Evolutionary conservation across 2,888 invertebrate species (phyloP).

Genomic region (Chalcosyrphus nemorum): DNA sequence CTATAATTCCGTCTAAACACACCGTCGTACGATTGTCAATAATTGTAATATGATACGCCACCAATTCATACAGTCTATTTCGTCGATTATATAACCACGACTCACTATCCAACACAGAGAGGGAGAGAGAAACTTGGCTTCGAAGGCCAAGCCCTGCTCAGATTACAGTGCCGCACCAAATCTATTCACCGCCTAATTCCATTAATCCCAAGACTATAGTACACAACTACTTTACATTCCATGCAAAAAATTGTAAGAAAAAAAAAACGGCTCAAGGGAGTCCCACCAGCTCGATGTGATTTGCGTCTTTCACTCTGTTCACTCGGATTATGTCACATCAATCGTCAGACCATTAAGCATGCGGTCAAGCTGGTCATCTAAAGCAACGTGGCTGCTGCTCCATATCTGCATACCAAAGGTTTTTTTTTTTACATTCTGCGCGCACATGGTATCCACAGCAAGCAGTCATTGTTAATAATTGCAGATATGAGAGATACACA

Average conservation of each 20-base stretch:
- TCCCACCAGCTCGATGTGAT: slow-evolving; percentile 25
- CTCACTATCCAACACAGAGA: too few species aligned
- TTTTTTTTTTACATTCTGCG: slow-evolving; percentile 5
- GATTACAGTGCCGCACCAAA: slow-evolving; percentile 26
- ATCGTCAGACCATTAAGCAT: slow-evolving; percentile 63
- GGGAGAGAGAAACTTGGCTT: background rate
- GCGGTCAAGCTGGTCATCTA: slow-evolving; percentile 56
- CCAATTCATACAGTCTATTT: slow-evolving; percentile 19
- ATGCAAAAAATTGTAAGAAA: background rate
- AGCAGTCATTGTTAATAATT: slow-evolving; percentile 61
- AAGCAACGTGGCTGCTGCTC: slow-evolving; percentile 34
- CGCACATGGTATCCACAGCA: slow-evolving; percentile 9
- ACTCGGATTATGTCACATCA: slow-evolving; percentile 66
- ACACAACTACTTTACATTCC: slow-evolving; percentile 28
- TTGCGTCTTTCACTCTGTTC: slow-evolving; percentile 58
- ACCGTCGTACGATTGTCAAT: background rate
- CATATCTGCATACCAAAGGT: slow-evolving; percentile 48
- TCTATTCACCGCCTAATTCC: slow-evolving; percentile 38
- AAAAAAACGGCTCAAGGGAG: background rate
- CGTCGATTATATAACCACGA: slow-evolving; percentile 19
- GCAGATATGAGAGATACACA: slow-evolving; percentile 7
- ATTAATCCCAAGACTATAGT: slow-evolving; percentile 21
- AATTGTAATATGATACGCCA: slow-evolving; percentile 7
- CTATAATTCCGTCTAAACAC: background rate
- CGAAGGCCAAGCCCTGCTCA: slow-evolving; percentile 46